Conservation (phyloP, 2,113 vertebrate species). For the Alethe diademata region DNA sequence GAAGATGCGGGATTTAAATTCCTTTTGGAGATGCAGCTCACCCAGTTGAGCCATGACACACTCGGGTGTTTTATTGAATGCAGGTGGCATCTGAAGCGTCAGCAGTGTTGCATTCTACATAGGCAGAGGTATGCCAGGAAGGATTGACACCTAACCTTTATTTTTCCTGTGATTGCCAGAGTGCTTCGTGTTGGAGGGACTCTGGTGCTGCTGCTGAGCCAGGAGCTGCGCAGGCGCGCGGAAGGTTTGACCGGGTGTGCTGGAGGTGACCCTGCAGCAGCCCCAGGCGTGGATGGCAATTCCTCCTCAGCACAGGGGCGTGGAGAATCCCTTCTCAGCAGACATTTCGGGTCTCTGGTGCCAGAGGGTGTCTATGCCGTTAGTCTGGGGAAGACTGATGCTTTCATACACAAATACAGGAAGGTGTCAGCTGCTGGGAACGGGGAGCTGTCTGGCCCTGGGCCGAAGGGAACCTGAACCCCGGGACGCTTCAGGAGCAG, state of each 20-base stretch:
- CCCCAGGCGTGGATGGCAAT: not conserved
- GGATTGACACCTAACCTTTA: not conserved
- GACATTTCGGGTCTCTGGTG: conserved; percentile 68
- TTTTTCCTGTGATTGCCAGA: conserved; percentile 61
- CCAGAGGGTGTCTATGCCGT: conserved; percentile 72
- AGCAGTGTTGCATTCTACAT: not conserved
- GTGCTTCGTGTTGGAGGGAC: conserved; percentile 81
- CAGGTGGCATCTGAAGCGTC: not conserved
- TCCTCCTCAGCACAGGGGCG: not conserved
- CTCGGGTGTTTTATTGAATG: not conserved
- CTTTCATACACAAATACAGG: conserved; percentile 85
- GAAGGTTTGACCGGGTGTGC: not conserved
- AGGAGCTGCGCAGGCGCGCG: conserved; percentile 71
- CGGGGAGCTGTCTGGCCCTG: not conserved
- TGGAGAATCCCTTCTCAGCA: not conserved
- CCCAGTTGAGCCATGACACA: not conserved
- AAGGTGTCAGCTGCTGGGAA: conserved; percentile 53
- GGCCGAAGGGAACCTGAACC: not conserved
- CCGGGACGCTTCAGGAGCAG: not conserved
- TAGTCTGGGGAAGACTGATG: conserved; percentile 86
- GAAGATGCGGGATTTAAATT: not conserved
- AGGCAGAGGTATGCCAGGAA: not conserved
- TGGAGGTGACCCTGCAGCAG: not conserved
- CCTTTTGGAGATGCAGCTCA: not conserved
- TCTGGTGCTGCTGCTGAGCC: conserved; percentile 84